Conservation (phyloP, 2,888 invertebrate genomes). For the Metacarcinus magister region DNA sequence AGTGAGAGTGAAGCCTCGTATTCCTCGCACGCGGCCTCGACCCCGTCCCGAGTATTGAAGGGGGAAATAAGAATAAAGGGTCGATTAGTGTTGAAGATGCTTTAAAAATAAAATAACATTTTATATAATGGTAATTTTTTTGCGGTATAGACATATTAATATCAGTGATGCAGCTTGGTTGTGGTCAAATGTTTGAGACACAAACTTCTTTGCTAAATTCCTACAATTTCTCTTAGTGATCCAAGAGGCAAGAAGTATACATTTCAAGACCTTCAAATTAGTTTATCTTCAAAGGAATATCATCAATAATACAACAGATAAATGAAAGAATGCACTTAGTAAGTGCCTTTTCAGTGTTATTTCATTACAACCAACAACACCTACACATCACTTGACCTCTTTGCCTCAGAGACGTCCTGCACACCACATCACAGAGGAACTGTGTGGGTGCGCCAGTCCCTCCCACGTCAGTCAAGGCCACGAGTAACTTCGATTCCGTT, state of each 20-base stretch:
- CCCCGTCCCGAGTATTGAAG: background rate
- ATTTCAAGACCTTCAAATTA: too few species aligned
- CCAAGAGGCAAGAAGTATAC: too few species aligned
- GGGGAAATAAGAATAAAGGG: background rate
- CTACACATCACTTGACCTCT: background rate
- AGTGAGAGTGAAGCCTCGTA: background rate
- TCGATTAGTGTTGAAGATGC: background rate
- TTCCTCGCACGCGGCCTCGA: conserved; percentile 11
- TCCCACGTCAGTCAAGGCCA: background rate
- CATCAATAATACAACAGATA: too few species aligned
- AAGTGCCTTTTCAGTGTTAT: background rate
- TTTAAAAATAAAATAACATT: background rate
- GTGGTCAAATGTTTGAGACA: too few species aligned
- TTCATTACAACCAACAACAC: background rate
- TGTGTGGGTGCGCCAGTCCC: background rate
- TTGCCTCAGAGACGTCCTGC: background rate
- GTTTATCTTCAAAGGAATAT: too few species aligned
- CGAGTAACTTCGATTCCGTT: conserved; percentile 1
- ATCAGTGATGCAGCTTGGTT: too few species aligned
- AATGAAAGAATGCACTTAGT: background rate
- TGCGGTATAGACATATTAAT: background rate
- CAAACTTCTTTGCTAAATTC: too few species aligned
- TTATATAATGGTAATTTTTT: background rate
- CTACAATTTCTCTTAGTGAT: too few species aligned
- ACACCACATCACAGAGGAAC: background rate